Base-by-base conservation (phyloP, 2,888 invertebrate genomes). In the Schrankia costaestrigalis region DNA sequence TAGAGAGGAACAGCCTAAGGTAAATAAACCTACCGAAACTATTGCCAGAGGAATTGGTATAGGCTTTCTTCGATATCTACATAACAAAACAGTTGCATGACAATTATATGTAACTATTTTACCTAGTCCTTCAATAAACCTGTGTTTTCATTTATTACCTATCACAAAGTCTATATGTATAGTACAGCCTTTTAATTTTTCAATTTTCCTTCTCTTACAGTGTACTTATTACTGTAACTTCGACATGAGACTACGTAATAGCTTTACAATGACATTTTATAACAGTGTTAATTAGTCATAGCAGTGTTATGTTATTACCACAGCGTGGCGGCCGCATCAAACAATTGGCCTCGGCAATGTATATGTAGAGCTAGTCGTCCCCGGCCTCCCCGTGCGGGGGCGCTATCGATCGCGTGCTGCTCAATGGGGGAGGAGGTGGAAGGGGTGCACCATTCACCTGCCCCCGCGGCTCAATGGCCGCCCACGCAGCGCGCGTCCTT, bases 391-490 rank as follows among this genome's bases (percentile, higher is more conserved):
- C 53, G 53, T 45, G 60, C 56, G 64, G 64, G 38, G 68, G 58
- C 56, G 57, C 66, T 63, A 81, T 83, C 83, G 84, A 84, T 82
- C 68, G 72, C 62, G 51, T 54, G 41, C 54, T 49, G 69, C 67
- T 76, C 56, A 78, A 79, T 79, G 78, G 74, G 75, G 77, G 68
- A 60, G 70, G 75, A 62, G 71, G 62, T 51, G 40, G 35, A 43
- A 49, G 68, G 63, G 70, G 66, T 49, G 53, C 72, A 51, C 81
- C 85, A 84, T 84, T 85, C 82, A 84, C 78, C 83, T 77, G 73
- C 81, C 82, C 78, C 81, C 67, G 69, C 71, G 64, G 72, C 82
- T 86, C 84, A 85, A 86, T 85, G 85, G 80, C 78, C 83, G 80
- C 86, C 85, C 80, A 85, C 85, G 71, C 81, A 58, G 57, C 50